Evolutionary conservation across 2,797 vertebrate genomes (phyloP).

Genomic region (Sebastiscus albofasciatus): DNA sequence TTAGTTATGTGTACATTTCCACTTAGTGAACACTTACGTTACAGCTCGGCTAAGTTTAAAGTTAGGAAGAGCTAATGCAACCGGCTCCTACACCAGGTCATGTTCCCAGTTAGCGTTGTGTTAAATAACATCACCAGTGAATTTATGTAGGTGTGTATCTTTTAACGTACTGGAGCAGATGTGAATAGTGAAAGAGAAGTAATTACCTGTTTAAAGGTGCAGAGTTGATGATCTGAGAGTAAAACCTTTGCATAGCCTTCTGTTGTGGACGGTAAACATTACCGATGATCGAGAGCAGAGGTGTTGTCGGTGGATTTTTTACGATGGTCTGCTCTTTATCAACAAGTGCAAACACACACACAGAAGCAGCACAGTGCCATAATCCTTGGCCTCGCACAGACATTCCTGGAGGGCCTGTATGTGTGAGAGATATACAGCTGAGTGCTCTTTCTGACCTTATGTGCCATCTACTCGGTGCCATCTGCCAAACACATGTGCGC

Average conservation of each 20-base stretch:
- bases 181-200: neutral
- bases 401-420: constrained; percentile 70
- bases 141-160: neutral
- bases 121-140: neutral
- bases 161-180: neutral
- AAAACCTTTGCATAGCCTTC: neutral
- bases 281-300: constrained; percentile 30
- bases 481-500: constrained; percentile 79
- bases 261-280: constrained; percentile 24
- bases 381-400: constrained; percentile 64
- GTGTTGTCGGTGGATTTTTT: constrained; percentile 21
- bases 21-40: neutral
- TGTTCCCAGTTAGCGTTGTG: neutral
- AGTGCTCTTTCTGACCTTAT: constrained; percentile 66
- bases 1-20: neutral
- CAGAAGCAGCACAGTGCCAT: constrained; percentile 37
- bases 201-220: neutral
- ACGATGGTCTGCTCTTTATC: constrained; percentile 57
- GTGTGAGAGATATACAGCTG: constrained; percentile 74
- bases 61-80: neutral
- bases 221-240: neutral
- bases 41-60: neutral
- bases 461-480: constrained; percentile 75
- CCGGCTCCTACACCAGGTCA: neutral
- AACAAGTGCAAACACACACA: constrained; percentile 32